Conservation (phyloP, 2,113 vertebrate species). For the Ochotona curzoniae region DNA sequence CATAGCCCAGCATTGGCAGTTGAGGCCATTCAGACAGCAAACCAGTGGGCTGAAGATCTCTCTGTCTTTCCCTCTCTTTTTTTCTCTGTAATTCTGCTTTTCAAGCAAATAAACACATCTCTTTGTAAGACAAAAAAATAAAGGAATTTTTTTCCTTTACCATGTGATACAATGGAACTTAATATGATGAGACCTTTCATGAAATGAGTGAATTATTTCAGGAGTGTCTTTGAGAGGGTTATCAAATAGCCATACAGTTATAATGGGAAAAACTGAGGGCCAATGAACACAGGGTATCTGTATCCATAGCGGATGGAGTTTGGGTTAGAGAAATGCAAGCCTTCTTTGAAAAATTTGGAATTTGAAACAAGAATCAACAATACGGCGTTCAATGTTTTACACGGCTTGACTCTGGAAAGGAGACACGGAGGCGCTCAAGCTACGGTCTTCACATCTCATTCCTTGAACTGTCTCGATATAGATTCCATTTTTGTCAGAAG, state of each 20-base stretch:
- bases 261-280: conserved; percentile 57
- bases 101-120: too few relatives aligned
- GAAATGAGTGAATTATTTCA: conserved; percentile 33
- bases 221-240: conserved; percentile 31
- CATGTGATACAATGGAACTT: not conserved
- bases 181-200: conserved; percentile 8
- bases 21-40: too few relatives aligned
- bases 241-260: conserved; percentile 33
- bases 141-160: not conserved
- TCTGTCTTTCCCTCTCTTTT: too few relatives aligned
- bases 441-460: conserved; percentile 55
- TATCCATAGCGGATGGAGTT: not conserved
- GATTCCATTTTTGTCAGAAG: conserved; percentile 65
- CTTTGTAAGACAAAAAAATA: too few relatives aligned
- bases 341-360: conserved; percentile 31
- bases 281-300: conserved; percentile 51
- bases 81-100: too few relatives aligned
- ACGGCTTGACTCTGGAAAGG: conserved; percentile 33
- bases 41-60: too few relatives aligned
- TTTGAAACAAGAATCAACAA: conserved; percentile 35
- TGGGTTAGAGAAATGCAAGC: conserved; percentile 4
- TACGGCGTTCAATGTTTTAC: conserved; percentile 17
- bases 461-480: conserved; percentile 65
- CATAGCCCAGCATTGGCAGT: too few relatives aligned
- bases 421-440: conserved; percentile 26